Percentiles rank a stretch among this genome's conserved stretches.
phyloP scores from a whole-genome alignment of 2,888 invertebrate species.

The Parascotia fuliginaria region DNA sequence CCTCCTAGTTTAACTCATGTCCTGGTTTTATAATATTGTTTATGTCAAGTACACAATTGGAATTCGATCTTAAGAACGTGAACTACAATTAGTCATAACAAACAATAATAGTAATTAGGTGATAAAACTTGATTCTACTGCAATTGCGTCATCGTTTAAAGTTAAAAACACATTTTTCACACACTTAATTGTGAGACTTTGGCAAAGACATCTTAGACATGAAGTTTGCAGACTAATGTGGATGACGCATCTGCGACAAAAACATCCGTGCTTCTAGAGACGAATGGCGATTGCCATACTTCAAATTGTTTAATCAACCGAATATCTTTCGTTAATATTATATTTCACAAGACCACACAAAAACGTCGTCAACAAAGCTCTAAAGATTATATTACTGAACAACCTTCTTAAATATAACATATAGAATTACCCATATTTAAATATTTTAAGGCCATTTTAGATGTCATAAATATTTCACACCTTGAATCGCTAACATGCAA shows the following conservation, averaged over 20 bases:
- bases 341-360: background rate
- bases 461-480: conserved; percentile 5
- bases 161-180: background rate
- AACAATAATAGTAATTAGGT: conserved; percentile 40
- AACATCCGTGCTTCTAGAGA: background rate
- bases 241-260: conserved; percentile 6
- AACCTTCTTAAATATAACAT: conserved; percentile 1
- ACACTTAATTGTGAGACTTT: conserved; percentile 13
- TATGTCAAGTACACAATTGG: background rate
- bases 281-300: background rate
- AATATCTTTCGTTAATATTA: background rate
- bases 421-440: background rate
- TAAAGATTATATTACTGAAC: background rate
- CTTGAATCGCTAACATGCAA: background rate
- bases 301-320: background rate
- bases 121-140: conserved; percentile 28
- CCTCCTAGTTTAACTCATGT: too few relatives aligned
- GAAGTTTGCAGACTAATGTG: conserved; percentile 18
- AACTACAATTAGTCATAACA: conserved; percentile 31
- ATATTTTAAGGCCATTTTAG: conserved; percentile 8
- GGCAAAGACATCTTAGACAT: conserved; percentile 33
- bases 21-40: background rate
- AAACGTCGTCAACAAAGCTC: background rate
- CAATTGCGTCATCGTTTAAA: conserved; percentile 29
- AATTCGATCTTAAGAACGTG: background rate